Evolutionary conservation across 2,113 vertebrate genomes (phyloP), one percentile per base, ranked within the genome.

Genomic region (Mesoclemmys tuberculata): DNA sequence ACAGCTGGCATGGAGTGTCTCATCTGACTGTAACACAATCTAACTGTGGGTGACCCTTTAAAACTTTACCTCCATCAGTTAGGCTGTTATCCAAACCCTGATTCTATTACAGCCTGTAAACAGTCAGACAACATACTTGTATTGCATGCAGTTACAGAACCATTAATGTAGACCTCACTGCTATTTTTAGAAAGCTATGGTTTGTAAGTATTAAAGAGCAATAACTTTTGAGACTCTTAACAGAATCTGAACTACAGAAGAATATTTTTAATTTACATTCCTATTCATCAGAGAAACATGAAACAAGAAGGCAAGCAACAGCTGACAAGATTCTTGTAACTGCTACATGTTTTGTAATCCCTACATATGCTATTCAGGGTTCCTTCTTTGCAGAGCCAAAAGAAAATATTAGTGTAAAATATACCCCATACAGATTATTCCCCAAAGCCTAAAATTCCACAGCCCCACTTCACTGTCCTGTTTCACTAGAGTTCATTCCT

Each of bases 91-190:
- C 71, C 92, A 94, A 96, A 93, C 93, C 91, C 95, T 96, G 91
- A 92, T 95, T 96, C 95, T 91, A 89, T 97, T 97, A 88, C 93
- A 97, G 96, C 90, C 94, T 83, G 83, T 92, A 97, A 98, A 94
- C 74, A 96, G 91, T 90, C 92, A 96, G 87, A 88, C 84, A 93
- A 85, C 87, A 85, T 44, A 90, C 64, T 95, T 95, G 13, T 80
- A 18, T 86, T 95, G 71, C 95, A 90, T 93, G 95, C 88, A 90
- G 87, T 96, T 97, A 94, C 93, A 74, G 85, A 97, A 96, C 88
- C 64, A 74, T 88, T 89, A 95, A 94, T 94, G 83, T 4, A 90
- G 96, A 52, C 84, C 88, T 41, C 90, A 85, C 29, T 80, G 29
- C 94, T 97, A 96, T 95, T 96, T 96, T 97, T 97, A 96, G 91